Percentiles rank a stretch among this genome's conserved stretches.
phyloP scores from a whole-genome alignment of 2,797 vertebrate species.

The Brachyalestes nurse region DNA sequence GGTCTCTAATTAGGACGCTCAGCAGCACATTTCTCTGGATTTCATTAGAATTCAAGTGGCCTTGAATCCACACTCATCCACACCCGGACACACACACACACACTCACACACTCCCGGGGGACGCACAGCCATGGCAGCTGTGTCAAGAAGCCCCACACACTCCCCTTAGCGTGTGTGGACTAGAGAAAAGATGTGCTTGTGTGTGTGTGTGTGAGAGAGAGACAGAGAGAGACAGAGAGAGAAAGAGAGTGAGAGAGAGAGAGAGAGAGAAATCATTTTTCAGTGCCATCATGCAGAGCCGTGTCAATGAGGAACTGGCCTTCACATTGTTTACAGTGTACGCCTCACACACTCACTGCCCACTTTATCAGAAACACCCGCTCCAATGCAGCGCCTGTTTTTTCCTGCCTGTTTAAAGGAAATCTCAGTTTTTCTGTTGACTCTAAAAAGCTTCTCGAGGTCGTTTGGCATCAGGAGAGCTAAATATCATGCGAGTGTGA shows the following conservation, averaged over 20 bases:
- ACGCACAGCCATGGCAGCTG: background rate
- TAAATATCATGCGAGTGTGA: no score
- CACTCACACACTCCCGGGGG: background rate
- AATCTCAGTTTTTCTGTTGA: no score
- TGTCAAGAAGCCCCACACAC: constrained; percentile 1
- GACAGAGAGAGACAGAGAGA: no score
- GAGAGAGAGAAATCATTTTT: background rate
- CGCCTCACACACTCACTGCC: background rate
- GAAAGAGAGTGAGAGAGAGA: background rate
- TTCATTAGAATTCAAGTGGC: constrained; percentile 55
- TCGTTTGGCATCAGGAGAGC: no score
- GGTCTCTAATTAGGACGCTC: constrained; percentile 32
- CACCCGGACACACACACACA: background rate
- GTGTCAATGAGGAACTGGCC: background rate
- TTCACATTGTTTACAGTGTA: background rate
- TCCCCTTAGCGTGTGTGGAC: background rate
- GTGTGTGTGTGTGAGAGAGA: constrained; percentile 3
- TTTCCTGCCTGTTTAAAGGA: no score
- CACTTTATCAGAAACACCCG: background rate
- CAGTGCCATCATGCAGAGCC: background rate
- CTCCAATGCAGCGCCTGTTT: background rate
- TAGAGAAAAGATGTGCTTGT: background rate
- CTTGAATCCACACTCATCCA: constrained; percentile 33
- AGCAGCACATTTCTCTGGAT: constrained; percentile 54
- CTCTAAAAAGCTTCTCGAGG: no score